Percentiles rank a stretch among this genome's conserved stretches.
Conservation (phyloP, 2,797 vertebrate genomes). For the Phoebastria nigripes region DNA sequence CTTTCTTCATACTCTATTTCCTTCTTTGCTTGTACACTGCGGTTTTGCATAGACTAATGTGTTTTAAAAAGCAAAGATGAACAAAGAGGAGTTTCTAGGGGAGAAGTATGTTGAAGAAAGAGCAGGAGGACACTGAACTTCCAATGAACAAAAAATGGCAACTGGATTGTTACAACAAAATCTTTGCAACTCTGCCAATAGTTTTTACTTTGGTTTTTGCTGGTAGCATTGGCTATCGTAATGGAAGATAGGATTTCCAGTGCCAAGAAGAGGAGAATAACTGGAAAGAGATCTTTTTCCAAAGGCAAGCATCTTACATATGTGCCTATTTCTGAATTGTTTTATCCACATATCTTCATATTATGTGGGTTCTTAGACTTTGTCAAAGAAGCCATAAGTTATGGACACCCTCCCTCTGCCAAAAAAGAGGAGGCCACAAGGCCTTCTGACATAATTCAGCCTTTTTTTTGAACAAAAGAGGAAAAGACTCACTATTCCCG, state of each 20-base stretch:
- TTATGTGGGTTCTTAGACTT: conserved; percentile 7
- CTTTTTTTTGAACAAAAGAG: neutral
- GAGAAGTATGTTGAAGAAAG: conserved; percentile 8
- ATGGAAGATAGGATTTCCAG: conserved; percentile 23
- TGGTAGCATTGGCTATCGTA: neutral
- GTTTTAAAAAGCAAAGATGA: conserved; percentile 26
- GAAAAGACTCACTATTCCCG: neutral
- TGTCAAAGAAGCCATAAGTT: neutral
- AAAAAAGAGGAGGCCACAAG: neutral
- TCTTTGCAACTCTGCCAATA: conserved; percentile 25
- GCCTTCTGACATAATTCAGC: neutral
- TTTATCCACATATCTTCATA: neutral
- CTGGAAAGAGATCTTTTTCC: neutral
- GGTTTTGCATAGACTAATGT: neutral
- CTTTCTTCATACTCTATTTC: neutral
- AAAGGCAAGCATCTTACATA: conserved; percentile 18
- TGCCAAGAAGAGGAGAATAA: conserved; percentile 37
- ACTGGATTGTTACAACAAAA: conserved; percentile 6
- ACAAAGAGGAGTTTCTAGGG: conserved; percentile 18
- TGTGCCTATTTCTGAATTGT: conserved; percentile 32
- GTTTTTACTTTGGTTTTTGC: neutral
- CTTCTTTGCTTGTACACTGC: conserved; percentile 1
- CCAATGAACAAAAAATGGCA: conserved; percentile 10
- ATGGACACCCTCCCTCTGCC: neutral
- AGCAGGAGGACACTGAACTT: conserved; percentile 24